These are phyloP conservation scores for Erythrolamprus reginae DNA, from an alignment of 2,113 vertebrate genomes.

Conservation along the genomic window DNA sequence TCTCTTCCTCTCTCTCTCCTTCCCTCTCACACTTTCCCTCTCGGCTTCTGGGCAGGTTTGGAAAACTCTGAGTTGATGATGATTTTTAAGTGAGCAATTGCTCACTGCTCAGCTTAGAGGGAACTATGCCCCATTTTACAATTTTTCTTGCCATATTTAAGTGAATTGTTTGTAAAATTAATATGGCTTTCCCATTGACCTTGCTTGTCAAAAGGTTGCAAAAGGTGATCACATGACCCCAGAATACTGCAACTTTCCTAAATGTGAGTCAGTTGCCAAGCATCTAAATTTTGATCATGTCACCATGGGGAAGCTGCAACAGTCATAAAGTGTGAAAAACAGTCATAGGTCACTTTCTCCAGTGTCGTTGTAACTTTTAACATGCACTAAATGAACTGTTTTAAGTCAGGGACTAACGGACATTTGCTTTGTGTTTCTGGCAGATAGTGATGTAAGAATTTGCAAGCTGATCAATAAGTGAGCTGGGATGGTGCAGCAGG, in stretches of 20 bases:
- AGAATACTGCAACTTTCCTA: neutral
- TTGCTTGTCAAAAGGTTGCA: neutral
- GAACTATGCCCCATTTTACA: neutral
- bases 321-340: neutral
- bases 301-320: neutral
- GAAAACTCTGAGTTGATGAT: too few relatives aligned
- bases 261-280: neutral
- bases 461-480: neutral
- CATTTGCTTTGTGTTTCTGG: neutral
- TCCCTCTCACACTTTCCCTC: too few relatives aligned
- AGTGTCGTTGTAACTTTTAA: neutral
- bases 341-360: neutral
- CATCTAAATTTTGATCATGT: neutral
- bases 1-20: too few relatives aligned
- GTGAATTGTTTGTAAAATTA: neutral
- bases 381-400: neutral
- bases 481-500: too few relatives aligned
- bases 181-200: neutral
- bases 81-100: too few relatives aligned
- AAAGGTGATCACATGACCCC: neutral
- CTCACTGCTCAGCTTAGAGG: too few relatives aligned
- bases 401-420: neutral
- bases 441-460: neutral
- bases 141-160: neutral
- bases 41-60: too few relatives aligned